These are phyloP conservation scores for Pterocles burchelli DNA, from an alignment of 2,113 vertebrate genomes.

Conservation along the genomic window DNA sequence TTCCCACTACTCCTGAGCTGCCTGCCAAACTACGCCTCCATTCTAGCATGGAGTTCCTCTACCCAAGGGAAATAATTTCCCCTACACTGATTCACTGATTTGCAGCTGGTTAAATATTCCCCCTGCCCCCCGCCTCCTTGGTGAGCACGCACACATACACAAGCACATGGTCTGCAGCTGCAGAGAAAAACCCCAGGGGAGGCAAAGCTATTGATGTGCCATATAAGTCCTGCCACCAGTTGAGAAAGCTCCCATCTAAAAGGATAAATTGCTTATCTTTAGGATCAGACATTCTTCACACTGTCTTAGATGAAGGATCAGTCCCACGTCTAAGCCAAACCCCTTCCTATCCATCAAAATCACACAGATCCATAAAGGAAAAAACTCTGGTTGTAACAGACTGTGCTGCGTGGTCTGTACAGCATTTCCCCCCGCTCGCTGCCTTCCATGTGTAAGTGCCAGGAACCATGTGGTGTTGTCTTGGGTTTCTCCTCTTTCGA, in stretches of 20 bases:
- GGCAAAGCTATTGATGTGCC: slow-evolving; percentile 7
- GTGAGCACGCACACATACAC: background rate
- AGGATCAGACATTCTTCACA: background rate
- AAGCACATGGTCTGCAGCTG: slow-evolving; percentile 51
- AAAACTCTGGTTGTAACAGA: background rate
- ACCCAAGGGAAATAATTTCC: background rate
- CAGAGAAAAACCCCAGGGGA: background rate
- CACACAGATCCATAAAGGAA: background rate
- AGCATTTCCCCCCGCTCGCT: background rate
- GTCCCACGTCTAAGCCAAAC: background rate
- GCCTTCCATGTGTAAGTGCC: background rate
- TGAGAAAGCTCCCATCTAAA: slow-evolving; percentile 4
- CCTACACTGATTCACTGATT: background rate
- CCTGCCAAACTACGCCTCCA: background rate
- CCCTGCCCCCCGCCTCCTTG: background rate
- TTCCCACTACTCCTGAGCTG: background rate
- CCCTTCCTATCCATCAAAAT: background rate
- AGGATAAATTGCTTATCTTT: slow-evolving; percentile 11
- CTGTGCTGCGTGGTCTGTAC: background rate
- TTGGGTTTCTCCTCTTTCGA: background rate
- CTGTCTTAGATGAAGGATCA: background rate
- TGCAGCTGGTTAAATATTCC: slow-evolving; percentile 4
- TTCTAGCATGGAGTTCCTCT: background rate
- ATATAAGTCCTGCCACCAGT: background rate
- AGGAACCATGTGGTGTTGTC: background rate